These are phyloP conservation scores for Scalopus aquaticus DNA, from an alignment of 2,113 vertebrate species.

Conservation along the genomic window DNA sequence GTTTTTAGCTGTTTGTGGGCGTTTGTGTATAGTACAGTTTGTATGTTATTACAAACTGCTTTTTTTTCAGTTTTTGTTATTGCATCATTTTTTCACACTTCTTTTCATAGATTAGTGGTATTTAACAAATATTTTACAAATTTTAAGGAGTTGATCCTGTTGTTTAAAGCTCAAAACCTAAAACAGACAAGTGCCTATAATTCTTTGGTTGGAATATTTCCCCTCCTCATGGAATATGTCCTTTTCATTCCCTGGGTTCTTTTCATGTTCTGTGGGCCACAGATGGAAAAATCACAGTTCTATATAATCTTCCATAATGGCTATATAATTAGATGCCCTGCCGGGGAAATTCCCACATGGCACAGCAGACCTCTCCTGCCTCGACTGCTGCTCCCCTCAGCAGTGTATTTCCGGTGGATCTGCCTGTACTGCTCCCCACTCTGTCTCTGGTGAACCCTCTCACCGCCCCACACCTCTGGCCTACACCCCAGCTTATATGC, in stretches of 20 bases:
- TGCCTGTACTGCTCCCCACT: no score
- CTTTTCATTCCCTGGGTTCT: background rate
- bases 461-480: no score
- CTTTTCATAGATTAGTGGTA: background rate
- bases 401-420: no score
- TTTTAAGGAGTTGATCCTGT: background rate
- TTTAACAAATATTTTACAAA: background rate
- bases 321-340: background rate
- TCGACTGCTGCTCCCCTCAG: no score
- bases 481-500: no score
- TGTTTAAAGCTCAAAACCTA: background rate
- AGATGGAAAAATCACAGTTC: background rate
- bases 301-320: background rate
- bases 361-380: no score
- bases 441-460: no score
- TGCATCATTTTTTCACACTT: background rate
- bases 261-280: background rate
- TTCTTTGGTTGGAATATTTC: background rate
- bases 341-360: no score
- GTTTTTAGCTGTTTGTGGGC: background rate
- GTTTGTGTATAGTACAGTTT: background rate
- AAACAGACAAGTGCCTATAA: background rate
- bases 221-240: background rate
- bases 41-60: background rate
- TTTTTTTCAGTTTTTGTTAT: background rate